Evolutionary conservation across 1,140 invertebrate genomes (phyloP).

Genomic region (Apis dorsata): DNA sequence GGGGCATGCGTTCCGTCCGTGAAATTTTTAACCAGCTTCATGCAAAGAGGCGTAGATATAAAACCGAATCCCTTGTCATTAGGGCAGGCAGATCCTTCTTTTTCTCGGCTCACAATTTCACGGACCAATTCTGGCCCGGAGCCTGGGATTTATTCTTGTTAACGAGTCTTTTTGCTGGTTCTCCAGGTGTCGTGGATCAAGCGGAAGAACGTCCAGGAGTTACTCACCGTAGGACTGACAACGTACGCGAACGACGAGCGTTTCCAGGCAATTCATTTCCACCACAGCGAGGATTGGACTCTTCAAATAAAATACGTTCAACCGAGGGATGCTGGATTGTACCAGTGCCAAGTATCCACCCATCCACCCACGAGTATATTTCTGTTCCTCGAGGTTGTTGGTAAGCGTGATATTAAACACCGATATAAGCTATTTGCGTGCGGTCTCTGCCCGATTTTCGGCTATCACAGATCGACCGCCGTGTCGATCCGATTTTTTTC

Average conservation of each 20-base stretch:
- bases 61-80: neutral
- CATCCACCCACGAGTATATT: conserved; percentile 93
- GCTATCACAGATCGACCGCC: neutral
- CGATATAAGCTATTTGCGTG: conserved; percentile 37
- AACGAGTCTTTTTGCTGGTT: conserved; percentile 44
- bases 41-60: neutral
- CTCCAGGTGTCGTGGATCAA: conserved; percentile 90
- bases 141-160: conserved; percentile 17
- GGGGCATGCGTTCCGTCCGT: neutral
- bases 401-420: conserved; percentile 82
- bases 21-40: neutral
- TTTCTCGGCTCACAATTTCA: neutral
- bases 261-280: conserved; percentile 91
- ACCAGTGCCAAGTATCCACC: conserved; percentile 94
- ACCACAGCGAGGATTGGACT: conserved; percentile 93
- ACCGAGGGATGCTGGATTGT: conserved; percentile 88
- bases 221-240: conserved; percentile 90
- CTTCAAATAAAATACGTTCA: conserved; percentile 92
- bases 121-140: neutral
- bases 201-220: conserved; percentile 87
- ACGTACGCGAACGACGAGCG: conserved; percentile 93
- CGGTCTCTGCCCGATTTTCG: conserved; percentile 12
- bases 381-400: conserved; percentile 89
- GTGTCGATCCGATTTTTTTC: neutral
- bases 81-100: neutral